Percentiles rank a stretch among this genome's conserved stretches.
These are phyloP conservation scores for Mesoligia furuncula DNA, from an alignment of 2,888 invertebrate genomes.

Conservation along the genomic window DNA sequence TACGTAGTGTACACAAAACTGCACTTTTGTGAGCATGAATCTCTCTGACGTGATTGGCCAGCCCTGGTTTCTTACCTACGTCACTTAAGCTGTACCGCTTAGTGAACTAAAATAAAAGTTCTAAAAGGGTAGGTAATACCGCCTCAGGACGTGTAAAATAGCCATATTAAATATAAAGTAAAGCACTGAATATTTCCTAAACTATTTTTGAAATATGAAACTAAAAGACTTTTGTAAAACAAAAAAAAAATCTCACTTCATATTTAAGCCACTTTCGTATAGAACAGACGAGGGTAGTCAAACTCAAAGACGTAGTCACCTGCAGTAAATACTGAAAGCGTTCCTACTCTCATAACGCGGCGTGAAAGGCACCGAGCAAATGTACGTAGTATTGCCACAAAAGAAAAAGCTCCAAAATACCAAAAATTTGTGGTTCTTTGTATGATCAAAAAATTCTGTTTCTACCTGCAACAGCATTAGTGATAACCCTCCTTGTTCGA, in stretches of 20 bases:
- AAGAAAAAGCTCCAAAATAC: conserved; percentile 3
- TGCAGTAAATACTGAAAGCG: conserved; percentile 22
- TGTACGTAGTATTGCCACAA: conserved; percentile 15
- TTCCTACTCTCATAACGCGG: conserved; percentile 37
- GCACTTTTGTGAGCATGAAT: neutral
- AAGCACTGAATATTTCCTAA: neutral
- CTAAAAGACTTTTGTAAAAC: conserved; percentile 21
- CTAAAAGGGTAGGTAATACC: neutral
- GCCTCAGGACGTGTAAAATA: neutral
- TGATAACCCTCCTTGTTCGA: neutral
- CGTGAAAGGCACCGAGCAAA: conserved; percentile 39
- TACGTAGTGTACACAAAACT: neutral
- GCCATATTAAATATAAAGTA: neutral
- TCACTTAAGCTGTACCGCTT: neutral
- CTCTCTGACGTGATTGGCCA: too few relatives aligned
- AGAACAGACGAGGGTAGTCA: conserved; percentile 20
- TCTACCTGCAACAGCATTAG: neutral
- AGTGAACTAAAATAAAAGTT: neutral
- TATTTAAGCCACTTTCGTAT: conserved; percentile 24
- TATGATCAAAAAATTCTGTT: too few relatives aligned
- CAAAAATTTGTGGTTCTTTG: neutral
- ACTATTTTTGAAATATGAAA: conserved; percentile 1
- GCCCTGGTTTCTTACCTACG: neutral
- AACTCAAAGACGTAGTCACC: conserved; percentile 45
- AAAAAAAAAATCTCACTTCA: conserved; percentile 10